Evolutionary conservation across 1,140 invertebrate species (phyloP).

Genomic region (Rhopalosiphum maidis): DNA sequence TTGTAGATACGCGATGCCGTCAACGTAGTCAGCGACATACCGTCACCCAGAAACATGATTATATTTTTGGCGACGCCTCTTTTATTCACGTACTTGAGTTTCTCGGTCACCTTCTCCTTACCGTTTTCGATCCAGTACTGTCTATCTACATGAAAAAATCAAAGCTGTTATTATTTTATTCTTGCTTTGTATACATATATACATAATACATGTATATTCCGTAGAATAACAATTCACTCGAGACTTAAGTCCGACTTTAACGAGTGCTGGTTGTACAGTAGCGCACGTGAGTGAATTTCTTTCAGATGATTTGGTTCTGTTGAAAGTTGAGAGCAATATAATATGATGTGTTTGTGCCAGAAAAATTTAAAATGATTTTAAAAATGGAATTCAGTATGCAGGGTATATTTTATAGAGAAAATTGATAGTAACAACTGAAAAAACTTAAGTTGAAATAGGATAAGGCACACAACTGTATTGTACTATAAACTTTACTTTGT

Average conservation of each 20-base stretch:
- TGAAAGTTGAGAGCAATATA: constrained; percentile 23
- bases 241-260: constrained; percentile 41
- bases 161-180: neutral
- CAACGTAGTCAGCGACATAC: constrained; percentile 76
- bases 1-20: constrained; percentile 72
- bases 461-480: neutral
- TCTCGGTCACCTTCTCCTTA: constrained; percentile 54
- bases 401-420: neutral
- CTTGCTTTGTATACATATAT: neutral
- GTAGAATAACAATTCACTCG: neutral
- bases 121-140: constrained; percentile 59
- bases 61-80: constrained; percentile 71
- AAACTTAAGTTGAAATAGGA: neutral
- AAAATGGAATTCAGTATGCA: too few relatives aligned
- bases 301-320: neutral
- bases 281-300: constrained; percentile 3
- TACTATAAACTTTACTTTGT: neutral
- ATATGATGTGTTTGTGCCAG: neutral
- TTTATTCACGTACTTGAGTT: constrained; percentile 58
- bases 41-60: constrained; percentile 79
- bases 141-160: constrained; percentile 55
- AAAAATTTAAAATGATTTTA: neutral
- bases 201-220: neutral
- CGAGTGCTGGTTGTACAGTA: neutral
- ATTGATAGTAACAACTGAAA: neutral